Base-by-base conservation (phyloP, 2,888 invertebrate species). In the Eupeodes latifasciatus region DNA sequence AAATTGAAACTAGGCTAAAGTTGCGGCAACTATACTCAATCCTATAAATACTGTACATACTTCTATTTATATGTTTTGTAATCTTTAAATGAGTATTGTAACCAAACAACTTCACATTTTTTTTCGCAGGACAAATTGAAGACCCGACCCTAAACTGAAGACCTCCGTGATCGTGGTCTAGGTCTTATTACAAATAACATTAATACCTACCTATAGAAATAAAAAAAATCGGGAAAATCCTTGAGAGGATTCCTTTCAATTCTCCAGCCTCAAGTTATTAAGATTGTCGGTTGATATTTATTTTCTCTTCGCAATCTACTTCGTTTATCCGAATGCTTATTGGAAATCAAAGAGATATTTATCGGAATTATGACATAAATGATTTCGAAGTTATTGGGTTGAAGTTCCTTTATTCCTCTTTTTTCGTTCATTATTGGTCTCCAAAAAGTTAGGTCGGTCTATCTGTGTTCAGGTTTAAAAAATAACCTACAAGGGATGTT, bases 291-390 rank as follows among this genome's bases (percentile, higher is more conserved):
- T 47, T 69, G 69, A 16, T 36, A 69, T 27, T 53, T 53, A 34
- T 69, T 69, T 84, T 64, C 75, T 80, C 62, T 67, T 67, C 72
- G 64, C 64, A 76, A 55, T 62, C 71, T 66, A 77, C 53, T 74
- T 67, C 47, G 57, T 36, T 75, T 57, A 86, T 86, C 69, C 74
- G 75, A 82, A 82, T 86, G 77, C 71, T 82, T 55, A 79, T 57
- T 82, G 75, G 57, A 79, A 75, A 82, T 75, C 82, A 74, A 71
- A 51, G 36, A 69, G 57, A 79, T 83, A 87, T 66, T 83, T 51
- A 80, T 87, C 86, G 79, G 76, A 80, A 84, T 80, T 84, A 87
- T 87, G 75, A 80, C 72, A 84, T 76, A 83, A 83, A 87, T 80
- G 71, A 76, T 80, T 87, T 66, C 72, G 67, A 87, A 83, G 78